Base-by-base conservation (phyloP, 2,888 invertebrate species). In the Stegophylla sp. region DNA sequence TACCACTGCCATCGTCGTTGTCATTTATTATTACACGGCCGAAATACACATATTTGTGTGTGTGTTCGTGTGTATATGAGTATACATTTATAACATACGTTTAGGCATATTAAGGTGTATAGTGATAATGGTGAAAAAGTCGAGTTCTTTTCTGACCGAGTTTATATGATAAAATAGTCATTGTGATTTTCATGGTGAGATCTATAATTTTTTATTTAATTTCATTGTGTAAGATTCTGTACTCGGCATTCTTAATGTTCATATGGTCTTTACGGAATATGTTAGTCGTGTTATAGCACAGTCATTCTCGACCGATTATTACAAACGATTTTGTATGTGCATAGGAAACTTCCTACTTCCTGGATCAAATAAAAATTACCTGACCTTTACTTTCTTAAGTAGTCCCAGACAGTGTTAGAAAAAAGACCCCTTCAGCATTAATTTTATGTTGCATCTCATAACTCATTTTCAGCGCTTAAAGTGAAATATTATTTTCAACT, bases 81-180 rank as follows among this genome's bases (percentile, higher is more conserved):
- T 43, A 64, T 51, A 23, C 23, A 56, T 20, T 7, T 51, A 28
- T 53, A 53, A 9, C 28, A 69, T 17, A 67, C 48, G 28, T 34
- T 34, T 34, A 51, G 1, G n/a, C 45, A 9, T 48, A 9, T 48
- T 9, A 15, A 45, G 15, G 17, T 28, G 4, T 59, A 48, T 17
- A 23, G 13, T 45, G 23, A n/a, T 45, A 59, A 26, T 41, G 26
- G 41, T 59, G 34, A 45, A 59, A 13, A 59, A 13, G 13, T 12
- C 12, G 5, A 45, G 1, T 41, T 13, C n/a, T 64, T 13, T 43
- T 43, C 23, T 10, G n/a, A 20, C 23, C 26, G 17, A 66, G 45
- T 61, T 63, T 59, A 43, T 67, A 67, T 20, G 28, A 71, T 51
- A 56, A 79, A 79, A 51, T 79, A 61, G 51, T 51, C 10, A 10